phyloP scores from a whole-genome alignment of 1,140 invertebrate genomes.

The Tetramorium alpestre region DNA sequence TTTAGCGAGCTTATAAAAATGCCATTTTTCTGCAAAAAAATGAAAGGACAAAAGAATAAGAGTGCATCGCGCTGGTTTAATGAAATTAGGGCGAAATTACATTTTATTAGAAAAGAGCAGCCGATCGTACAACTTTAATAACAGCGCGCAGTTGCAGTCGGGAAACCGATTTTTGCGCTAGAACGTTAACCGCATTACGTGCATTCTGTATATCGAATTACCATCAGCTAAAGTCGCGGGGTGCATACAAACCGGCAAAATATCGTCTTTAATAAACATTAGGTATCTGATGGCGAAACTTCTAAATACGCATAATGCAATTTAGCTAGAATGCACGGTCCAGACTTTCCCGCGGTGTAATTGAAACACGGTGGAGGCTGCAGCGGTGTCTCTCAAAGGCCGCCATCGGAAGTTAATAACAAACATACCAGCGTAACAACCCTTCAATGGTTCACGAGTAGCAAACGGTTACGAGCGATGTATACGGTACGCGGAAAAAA shows the following conservation, averaged over 20 bases:
- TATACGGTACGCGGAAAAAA: not conserved
- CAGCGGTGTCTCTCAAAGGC: conserved; percentile 2
- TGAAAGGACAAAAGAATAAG: not conserved
- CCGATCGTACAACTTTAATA: conserved; percentile 16
- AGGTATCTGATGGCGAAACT: conserved; percentile 25
- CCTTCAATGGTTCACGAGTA: conserved; percentile 35
- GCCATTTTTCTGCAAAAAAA: not conserved
- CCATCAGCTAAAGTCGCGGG: conserved; percentile 15
- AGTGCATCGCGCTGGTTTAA: not conserved
- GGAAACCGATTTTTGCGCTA: not conserved
- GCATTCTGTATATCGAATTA: conserved; percentile 12
- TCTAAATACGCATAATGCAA: conserved; percentile 48
- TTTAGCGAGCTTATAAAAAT: not conserved
- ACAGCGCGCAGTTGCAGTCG: conserved; percentile 23
- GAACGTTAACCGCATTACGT: conserved; percentile 11
- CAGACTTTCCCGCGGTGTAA: not conserved
- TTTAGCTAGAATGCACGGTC: conserved; percentile 37
- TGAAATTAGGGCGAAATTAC: not conserved
- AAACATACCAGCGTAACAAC: conserved; percentile 53
- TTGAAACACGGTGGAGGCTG: not conserved
- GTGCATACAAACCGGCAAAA: not conserved
- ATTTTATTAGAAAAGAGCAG: not conserved
- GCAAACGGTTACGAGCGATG: not conserved
- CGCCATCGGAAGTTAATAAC: conserved; percentile 49
- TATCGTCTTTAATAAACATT: conserved; percentile 47